Conservation (phyloP, 2,113 vertebrate species). For the Passer montanus region DNA sequence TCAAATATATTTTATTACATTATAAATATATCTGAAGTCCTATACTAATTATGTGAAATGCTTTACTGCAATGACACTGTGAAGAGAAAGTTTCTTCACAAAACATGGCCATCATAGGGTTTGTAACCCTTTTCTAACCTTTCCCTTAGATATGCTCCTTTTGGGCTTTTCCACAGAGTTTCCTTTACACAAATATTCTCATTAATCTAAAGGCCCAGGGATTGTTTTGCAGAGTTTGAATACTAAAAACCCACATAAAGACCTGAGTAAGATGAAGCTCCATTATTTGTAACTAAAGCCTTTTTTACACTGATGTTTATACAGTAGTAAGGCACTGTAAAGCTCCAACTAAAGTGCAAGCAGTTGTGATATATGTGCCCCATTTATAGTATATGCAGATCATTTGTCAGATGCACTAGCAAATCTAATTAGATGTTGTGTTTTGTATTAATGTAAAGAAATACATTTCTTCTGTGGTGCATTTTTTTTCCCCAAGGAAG, state of each 20-base stretch:
- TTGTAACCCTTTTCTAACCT: background rate
- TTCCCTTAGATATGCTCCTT: fast-evolving
- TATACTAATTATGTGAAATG: background rate
- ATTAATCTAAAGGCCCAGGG: background rate
- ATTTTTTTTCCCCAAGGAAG: background rate
- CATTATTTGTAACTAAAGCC: background rate
- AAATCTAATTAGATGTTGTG: conserved; percentile 11
- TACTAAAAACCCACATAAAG: background rate
- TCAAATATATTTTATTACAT: background rate
- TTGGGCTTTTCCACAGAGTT: background rate
- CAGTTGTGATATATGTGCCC: background rate
- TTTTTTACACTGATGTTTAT: background rate
- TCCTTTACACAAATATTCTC: background rate
- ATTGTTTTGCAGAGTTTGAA: background rate
- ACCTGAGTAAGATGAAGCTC: background rate
- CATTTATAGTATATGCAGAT: background rate
- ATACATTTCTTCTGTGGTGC: background rate
- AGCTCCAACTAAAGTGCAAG: background rate
- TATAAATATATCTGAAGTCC: background rate
- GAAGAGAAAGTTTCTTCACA: background rate
- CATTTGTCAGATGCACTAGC: background rate
- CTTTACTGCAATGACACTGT: background rate
- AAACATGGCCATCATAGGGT: fast-evolving
- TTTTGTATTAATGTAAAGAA: background rate
- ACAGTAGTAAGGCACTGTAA: background rate